Evolutionary conservation across 2,888 invertebrate genomes (phyloP).

Genomic region (Lordiphosa fenestrarum): DNA sequence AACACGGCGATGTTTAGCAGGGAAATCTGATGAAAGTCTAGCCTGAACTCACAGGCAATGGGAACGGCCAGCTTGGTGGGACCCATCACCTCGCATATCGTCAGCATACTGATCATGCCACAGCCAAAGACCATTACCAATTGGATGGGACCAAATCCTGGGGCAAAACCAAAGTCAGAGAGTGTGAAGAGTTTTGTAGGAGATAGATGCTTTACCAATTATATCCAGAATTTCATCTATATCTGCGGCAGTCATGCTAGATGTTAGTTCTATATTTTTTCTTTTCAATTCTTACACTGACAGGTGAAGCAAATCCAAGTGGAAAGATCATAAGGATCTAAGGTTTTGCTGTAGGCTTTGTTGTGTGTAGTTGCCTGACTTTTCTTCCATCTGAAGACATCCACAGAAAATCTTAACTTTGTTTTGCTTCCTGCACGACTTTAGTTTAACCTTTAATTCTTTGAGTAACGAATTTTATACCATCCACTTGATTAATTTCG

Average conservation of each 20-base stretch:
- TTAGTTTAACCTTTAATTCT: no score
- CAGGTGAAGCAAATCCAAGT: not conserved
- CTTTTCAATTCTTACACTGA: not conserved
- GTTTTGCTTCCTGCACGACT: no score
- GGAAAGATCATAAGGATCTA: no score
- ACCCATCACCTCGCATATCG: constrained; percentile 19
- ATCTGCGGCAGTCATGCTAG: constrained; percentile 11
- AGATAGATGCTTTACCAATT: constrained; percentile 37
- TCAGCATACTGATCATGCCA: constrained; percentile 1
- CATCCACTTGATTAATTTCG: no score
- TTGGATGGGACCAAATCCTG: constrained; percentile 25
- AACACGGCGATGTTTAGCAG: constrained; percentile 19
- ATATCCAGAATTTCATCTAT: constrained; percentile 36
- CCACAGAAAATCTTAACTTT: no score
- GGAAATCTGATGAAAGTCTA: constrained; percentile 1
- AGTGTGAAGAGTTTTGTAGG: not conserved
- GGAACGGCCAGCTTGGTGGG: constrained; percentile 4
- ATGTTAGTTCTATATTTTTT: not conserved
- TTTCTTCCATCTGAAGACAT: no score
- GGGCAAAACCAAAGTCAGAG: not conserved
- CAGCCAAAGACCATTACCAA: not conserved
- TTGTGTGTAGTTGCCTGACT: no score
- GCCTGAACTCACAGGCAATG: constrained; percentile 9
- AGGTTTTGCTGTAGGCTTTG: no score
- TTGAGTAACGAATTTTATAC: no score